phyloP scores from a whole-genome alignment of 1,140 invertebrate species.

The Papilio helenus region DNA sequence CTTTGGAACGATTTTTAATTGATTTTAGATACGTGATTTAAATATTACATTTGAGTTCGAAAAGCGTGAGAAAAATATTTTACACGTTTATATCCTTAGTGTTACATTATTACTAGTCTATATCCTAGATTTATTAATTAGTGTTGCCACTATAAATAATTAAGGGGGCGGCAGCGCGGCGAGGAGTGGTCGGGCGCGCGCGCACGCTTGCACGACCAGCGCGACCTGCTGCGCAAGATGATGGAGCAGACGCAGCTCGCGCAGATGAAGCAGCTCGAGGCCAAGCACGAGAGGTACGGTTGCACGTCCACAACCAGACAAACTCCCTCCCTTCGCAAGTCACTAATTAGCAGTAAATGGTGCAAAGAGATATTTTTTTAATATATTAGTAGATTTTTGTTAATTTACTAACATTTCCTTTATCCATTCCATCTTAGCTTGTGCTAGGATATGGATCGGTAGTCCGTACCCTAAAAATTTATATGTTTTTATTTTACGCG shows the following conservation, averaged over 20 bases:
- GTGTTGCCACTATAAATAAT: neutral
- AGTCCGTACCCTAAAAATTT: no score
- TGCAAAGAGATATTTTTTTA: no score
- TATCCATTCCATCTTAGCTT: no score
- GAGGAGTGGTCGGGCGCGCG: conserved; percentile 95
- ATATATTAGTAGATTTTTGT: no score
- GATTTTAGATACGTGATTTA: conserved; percentile 14
- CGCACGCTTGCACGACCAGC: conserved; percentile 92
- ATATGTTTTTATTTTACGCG: no score
- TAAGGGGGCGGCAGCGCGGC: no score
- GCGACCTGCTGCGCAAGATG: conserved; percentile 92
- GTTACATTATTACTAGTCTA: no score
- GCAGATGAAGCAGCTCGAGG: conserved; percentile 96
- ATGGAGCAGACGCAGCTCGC: conserved; percentile 92
- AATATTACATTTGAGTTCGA: neutral
- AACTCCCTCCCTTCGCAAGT: no score
- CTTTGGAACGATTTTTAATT: neutral
- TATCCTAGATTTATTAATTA: neutral
- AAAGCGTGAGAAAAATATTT: neutral
- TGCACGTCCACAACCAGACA: no score
- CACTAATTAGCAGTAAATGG: no score
- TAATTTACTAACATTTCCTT: no score
- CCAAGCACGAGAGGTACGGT: conserved; percentile 92
- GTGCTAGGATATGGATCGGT: no score
- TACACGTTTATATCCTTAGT: neutral